Evolutionary conservation across 2,888 invertebrate species (phyloP), one percentile per base, ranked within the genome.

Genomic region (Hesperia comma): DNA sequence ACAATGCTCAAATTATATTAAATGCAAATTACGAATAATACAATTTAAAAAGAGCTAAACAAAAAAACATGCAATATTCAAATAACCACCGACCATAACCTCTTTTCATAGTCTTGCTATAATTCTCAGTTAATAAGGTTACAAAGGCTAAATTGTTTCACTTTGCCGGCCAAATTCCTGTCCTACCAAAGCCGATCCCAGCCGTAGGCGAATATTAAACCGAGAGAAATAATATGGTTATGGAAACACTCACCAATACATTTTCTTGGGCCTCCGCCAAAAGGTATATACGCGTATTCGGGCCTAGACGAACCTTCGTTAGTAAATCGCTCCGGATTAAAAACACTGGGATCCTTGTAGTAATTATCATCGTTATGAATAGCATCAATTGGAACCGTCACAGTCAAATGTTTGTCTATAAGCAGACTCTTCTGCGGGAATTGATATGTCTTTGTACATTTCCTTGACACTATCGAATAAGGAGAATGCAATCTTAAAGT

Each of bases 251-350:
- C 77, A 92, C 92, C 91, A 70, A 89, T 78, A 73, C 92, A 92
- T 80, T 87, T 90, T 64, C 90, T 86, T 32, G 91, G 90, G 54
- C 93, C 93, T 14, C 83, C 85, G 43, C 93, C 92, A 73, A 90
- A 93, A 6, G 92, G 90, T 62, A 92, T 75, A 75, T 82, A 92
- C 0, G 85, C 74, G 68, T 81, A 84, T 57, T 81, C 78, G 68
- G 84, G 81, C 21, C 76, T 79, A 0, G 76, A 73, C 0, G 79
- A 72, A 33, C 74, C 77, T 53, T 82, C 80, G 62, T 80, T 76
- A 63, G 83, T 74, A 74, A 89, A 91, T 56, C 93, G 80, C n/a
- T 87, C 86, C 8, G 93, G 92, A 54, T 85, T 84, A 70, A 87
- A 93, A 6, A 69, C 70, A 14, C 78, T 70, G 0, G 90, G 81